These are phyloP conservation scores for Nothobranchius furzeri DNA, from an alignment of 2,113 vertebrate species.

Conservation along the genomic window DNA sequence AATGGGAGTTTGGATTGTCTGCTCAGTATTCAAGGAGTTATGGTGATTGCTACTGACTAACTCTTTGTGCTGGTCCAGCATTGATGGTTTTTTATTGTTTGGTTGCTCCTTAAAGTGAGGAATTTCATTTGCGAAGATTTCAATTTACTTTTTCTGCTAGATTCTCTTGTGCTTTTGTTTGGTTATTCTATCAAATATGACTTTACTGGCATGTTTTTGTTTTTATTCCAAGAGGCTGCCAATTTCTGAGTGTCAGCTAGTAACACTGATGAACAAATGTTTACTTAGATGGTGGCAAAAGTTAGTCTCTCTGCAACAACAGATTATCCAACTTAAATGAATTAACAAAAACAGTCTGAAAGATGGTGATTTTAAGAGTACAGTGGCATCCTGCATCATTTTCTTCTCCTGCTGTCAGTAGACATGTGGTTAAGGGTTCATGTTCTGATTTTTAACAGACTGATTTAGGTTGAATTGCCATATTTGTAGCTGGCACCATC, in stretches of 20 bases:
- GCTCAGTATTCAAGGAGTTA: slow-evolving; percentile 5
- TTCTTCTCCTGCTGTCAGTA: neutral
- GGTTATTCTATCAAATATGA: neutral
- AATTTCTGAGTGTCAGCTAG: neutral
- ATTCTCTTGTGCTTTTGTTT: neutral
- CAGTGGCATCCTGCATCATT: neutral
- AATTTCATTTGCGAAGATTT: neutral
- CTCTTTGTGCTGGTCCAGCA: neutral
- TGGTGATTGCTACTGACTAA: neutral
- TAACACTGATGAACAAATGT: neutral
- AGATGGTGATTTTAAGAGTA: neutral
- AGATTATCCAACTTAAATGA: neutral
- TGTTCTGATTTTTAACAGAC: neutral
- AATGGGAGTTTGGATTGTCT: slow-evolving; percentile 7
- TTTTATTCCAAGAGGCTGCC: neutral
- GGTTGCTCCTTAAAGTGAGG: neutral
- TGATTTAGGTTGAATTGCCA: neutral
- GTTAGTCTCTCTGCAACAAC: neutral
- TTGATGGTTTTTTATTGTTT: neutral
- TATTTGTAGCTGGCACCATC: neutral
- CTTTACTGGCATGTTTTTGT: neutral
- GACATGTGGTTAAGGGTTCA: neutral
- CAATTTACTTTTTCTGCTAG: neutral
- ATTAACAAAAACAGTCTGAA: neutral
- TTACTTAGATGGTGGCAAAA: neutral